Evolutionary conservation across 2,113 vertebrate species (phyloP).

Genomic region (Pterophyllum scalare): DNA sequence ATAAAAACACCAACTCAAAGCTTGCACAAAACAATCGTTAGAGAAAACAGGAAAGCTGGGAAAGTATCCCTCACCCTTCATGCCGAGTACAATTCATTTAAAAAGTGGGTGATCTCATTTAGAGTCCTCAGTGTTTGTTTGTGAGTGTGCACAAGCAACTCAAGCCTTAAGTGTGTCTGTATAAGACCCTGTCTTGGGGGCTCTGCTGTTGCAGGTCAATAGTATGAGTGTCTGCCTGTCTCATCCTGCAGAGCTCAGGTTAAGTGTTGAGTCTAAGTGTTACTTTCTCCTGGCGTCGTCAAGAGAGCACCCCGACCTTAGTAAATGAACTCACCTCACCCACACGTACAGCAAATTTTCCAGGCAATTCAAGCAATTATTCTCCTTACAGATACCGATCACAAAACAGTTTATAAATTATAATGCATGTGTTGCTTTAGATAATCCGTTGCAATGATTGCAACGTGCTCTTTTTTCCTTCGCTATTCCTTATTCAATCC

Average conservation of each 20-base stretch:
- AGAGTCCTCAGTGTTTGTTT: background rate
- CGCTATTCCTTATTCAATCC: background rate
- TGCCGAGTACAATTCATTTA: background rate
- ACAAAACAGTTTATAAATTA: background rate
- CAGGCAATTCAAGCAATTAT: background rate
- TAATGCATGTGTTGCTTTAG: background rate
- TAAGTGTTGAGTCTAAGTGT: slow-evolving; percentile 67
- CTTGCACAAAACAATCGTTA: slow-evolving; percentile 8
- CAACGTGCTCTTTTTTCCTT: background rate
- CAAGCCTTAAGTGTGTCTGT: slow-evolving; percentile 27
- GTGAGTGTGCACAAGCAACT: background rate
- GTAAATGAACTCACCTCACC: slow-evolving; percentile 61
- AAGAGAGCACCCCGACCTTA: slow-evolving; percentile 61
- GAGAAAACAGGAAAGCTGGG: slow-evolving; percentile 8
- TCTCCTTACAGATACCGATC: background rate
- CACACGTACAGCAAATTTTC: background rate
- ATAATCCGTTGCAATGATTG: background rate
- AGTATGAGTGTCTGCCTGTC: slow-evolving; percentile 70
- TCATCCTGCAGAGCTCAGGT: slow-evolving; percentile 55
- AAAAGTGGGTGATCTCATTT: background rate
- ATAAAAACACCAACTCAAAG: slow-evolving; percentile 9
- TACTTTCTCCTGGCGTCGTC: slow-evolving; percentile 65
- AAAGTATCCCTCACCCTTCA: slow-evolving; percentile 4
- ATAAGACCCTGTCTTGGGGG: slow-evolving; percentile 51
- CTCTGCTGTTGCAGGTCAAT: slow-evolving; percentile 75